Base-by-base conservation (phyloP, 2,113 vertebrate genomes). In the Sminthopsis crassicaudata region DNA sequence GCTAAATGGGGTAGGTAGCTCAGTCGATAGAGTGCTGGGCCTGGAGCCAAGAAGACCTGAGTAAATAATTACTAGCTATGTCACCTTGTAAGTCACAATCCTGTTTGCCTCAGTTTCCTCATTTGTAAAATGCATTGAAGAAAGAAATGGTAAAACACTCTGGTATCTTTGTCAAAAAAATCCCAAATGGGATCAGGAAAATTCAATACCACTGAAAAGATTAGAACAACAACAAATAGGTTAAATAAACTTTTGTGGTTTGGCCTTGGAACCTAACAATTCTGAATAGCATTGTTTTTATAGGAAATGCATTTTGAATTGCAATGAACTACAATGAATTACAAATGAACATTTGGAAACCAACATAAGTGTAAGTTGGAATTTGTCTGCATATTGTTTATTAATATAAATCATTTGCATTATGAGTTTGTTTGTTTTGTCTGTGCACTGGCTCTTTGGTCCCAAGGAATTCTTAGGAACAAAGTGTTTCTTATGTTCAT, bases 341-440 rank as follows among this genome's bases (percentile, higher is more conserved):
- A 84, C 67, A 84, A 84, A 84, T 42, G 1, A 84, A 84, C n/a
- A 8, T 84, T 84, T 84, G 67, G 67, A 84, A 84, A 19, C 22
- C 67, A 84, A 42, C 67, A 23, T 84, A 84, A 84, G n/a, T n/a
- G 60, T 84, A 84, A 84, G 19, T 42, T 84, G 67, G 67, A 36
- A 26, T n/a, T 36, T 84, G 67, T 84, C 19, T 84, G 67, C n/a
- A 42, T 84, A 84, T 84, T 84, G 67, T 42, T 84, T 84, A 84
- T 84, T 84, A 84, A 84, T 84, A 84, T 84, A 84, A 84, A 84
- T 84, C 36, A 84, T 84, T 84, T 84, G 67, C 67, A 84, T 84
- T 84, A 84, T 84, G 67, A 84, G 67, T 84, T 84, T 84, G 67
- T 84, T 84, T 84, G 67, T 84, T 84, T 84, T 84, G 67, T 84